A percentile compares a stretch with the other conserved stretches of the same genome.
Evolutionary conservation across 2,797 vertebrate species (phyloP).

Genomic region (Hybognathus amarus): DNA sequence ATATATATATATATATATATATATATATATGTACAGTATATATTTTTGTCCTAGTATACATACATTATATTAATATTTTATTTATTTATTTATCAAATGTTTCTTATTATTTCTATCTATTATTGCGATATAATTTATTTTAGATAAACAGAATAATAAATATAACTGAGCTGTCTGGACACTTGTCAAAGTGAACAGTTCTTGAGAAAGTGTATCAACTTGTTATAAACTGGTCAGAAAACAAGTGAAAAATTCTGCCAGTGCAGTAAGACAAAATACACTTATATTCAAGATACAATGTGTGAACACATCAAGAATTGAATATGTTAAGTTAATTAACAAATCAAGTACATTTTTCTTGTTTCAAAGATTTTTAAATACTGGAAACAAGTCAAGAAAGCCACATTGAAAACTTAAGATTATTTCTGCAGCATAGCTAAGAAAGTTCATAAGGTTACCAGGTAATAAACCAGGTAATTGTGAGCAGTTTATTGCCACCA

Average conservation of each 20-base stretch:
- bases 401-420: neutral
- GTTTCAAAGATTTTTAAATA: neutral
- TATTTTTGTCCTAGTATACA: too few species aligned
- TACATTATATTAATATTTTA: too few species aligned
- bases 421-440: neutral
- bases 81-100: neutral
- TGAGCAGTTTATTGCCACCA: neutral
- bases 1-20: too few species aligned
- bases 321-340: neutral
- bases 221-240: neutral
- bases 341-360: neutral
- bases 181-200: neutral
- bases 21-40: too few species aligned
- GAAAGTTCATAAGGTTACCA: neutral
- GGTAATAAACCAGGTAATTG: neutral
- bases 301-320: neutral
- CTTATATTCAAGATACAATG: neutral
- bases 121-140: neutral
- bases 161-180: neutral
- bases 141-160: neutral
- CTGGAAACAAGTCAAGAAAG: neutral
- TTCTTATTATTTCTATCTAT: neutral
- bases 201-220: neutral
- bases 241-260: too few species aligned
- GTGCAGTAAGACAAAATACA: too few species aligned